A percentile compares a stretch with the other conserved stretches of the same genome.
Evolutionary conservation across 2,888 invertebrate species (phyloP).

Genomic region (Ophion ventricosus): DNA sequence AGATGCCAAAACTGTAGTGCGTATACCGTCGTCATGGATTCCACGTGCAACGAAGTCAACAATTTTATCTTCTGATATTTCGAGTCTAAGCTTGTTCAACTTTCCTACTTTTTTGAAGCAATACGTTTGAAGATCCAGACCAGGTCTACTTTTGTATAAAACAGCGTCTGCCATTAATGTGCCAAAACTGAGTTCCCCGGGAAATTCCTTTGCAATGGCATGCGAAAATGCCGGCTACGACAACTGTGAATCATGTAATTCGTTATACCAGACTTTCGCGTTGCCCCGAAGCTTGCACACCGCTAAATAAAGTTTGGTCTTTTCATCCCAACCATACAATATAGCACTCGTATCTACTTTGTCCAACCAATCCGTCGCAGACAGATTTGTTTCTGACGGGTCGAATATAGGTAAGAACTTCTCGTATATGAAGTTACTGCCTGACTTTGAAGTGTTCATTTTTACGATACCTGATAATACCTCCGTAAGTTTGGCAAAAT

Average conservation of each 20-base stretch:
- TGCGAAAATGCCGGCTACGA: background rate
- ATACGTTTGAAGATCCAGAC: conserved; percentile 60
- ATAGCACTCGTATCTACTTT: background rate
- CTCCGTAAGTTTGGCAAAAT: background rate
- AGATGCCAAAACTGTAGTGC: background rate
- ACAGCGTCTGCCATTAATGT: conserved; percentile 43
- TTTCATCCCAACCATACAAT: background rate
- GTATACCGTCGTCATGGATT: conserved; percentile 29
- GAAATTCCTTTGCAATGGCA: conserved; percentile 44
- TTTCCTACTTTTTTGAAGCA: conserved; percentile 53
- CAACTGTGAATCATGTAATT: background rate
- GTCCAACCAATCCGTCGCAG: background rate
- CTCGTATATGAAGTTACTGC: background rate
- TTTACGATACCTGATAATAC: background rate
- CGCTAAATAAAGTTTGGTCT: conserved; percentile 37
- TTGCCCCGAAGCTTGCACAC: conserved; percentile 55
- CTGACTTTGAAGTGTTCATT: background rate
- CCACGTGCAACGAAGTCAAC: conserved; percentile 62
- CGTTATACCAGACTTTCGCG: conserved; percentile 61
- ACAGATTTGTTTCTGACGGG: background rate
- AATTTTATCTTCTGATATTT: conserved; percentile 55
- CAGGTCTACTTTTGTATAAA: conserved; percentile 51
- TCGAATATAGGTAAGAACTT: background rate
- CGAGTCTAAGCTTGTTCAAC: conserved; percentile 43
- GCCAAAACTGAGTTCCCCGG: conserved; percentile 60